Conservation (phyloP, 2,113 vertebrate species). For the Carollia perspicillata region DNA sequence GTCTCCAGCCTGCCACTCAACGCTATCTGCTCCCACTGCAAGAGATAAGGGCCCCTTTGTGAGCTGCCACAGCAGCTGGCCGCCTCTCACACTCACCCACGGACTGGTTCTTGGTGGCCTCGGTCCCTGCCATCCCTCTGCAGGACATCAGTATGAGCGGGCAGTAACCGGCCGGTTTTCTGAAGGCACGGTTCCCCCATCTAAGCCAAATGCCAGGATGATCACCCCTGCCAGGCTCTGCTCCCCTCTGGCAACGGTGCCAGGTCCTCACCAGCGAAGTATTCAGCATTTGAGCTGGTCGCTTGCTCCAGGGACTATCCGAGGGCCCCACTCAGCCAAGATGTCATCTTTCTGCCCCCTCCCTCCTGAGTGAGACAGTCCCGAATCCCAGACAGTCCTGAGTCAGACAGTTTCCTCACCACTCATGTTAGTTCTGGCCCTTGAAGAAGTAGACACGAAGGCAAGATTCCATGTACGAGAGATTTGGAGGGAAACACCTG, state of each 20-base stretch:
- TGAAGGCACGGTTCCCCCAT: not conserved
- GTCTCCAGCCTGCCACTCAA: not conserved
- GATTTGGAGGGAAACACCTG: not conserved
- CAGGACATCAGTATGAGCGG: not conserved
- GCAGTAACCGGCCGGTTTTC: not conserved
- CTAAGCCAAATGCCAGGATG: not conserved
- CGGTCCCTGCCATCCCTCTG: not conserved
- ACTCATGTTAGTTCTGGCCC: not conserved
- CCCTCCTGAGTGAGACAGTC: not conserved
- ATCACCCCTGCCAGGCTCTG: not conserved
- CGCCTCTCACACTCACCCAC: not conserved
- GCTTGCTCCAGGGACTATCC: not conserved
- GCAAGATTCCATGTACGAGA: not conserved
- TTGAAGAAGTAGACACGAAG: not conserved
- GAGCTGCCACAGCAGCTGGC: not conserved
- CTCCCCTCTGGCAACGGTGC: not conserved
- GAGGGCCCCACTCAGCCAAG: not conserved
- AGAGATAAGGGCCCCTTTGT: not conserved
- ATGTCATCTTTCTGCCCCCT: not conserved
- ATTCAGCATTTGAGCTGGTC: not conserved
- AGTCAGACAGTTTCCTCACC: not conserved
- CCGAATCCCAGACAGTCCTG: not conserved
- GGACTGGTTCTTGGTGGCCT: not conserved
- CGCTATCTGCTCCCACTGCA: not conserved
- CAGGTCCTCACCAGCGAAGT: not conserved